Conservation (phyloP, 2,888 invertebrate species). For the Caenorhabditis wallacei region DNA sequence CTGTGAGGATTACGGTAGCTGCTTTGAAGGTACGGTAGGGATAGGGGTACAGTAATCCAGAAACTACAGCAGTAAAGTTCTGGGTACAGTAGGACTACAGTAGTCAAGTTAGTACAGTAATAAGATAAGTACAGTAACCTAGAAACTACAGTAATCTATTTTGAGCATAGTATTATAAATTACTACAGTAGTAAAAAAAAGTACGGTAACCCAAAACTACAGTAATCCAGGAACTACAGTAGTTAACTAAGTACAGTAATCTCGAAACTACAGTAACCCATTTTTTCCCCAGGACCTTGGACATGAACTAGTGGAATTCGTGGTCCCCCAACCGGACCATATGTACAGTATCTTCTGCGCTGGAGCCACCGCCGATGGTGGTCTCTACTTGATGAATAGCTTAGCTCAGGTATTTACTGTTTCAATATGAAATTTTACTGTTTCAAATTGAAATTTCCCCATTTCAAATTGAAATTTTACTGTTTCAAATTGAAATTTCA, state of each 20-base stretch:
- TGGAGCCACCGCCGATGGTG: conserved; percentile 61
- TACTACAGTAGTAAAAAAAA: too few relatives aligned
- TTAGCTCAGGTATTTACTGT: conserved; percentile 34
- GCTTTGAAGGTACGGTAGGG: conserved; percentile 24
- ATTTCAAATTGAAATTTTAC: neutral
- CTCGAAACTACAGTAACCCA: neutral
- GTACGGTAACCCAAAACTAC: too few relatives aligned
- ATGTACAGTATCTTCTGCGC: conserved; percentile 62
- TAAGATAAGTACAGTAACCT: too few relatives aligned
- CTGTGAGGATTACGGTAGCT: conserved; percentile 44
- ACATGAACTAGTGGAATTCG: conserved; percentile 72
- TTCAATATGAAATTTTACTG: neutral
- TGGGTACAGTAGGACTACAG: too few relatives aligned
- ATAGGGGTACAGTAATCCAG: neutral
- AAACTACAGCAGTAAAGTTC: too few relatives aligned
- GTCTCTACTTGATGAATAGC: conserved; percentile 40
- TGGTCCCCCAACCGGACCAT: conserved; percentile 69
- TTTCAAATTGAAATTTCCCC: neutral
- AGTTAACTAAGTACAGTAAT: neutral
- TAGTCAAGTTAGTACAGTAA: too few relatives aligned
- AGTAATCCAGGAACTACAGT: too few relatives aligned
- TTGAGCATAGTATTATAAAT: too few relatives aligned
- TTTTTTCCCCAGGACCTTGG: conserved; percentile 69
- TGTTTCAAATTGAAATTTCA: neutral
- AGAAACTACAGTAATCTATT: too few relatives aligned